Evolutionary conservation across 2,797 vertebrate genomes (phyloP), one percentile per base, ranked within the genome.

Genomic region (Arctocebus calabarensis): DNA sequence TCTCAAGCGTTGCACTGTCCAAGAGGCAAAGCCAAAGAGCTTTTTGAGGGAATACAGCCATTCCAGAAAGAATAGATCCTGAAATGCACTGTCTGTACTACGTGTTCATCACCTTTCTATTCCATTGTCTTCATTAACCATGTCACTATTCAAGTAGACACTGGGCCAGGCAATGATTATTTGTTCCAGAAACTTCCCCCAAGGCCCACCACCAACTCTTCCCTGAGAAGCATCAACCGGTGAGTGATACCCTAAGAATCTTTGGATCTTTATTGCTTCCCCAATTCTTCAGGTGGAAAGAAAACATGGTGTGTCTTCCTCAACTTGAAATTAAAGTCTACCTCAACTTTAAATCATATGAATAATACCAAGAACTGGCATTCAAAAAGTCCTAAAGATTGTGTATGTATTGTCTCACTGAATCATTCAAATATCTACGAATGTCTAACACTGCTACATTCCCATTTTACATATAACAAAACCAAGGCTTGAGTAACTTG

Each of bases 401-500:
- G 61, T 83, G 19, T 52, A 48, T 37, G 52, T 84, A 3, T 75
- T 27, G 9, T 29, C 25, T 81, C 8, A 8, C 3, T 45, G 59
- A 71, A 70, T 75, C 14, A 77, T 79, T 61, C 70, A 77, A 55
- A 17, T 52, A 66, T 59, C n/a, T 75, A 64, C 32, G 11, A 57
- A 74, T 62, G 14, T n/a, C 85, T 55, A 5, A 13, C 3, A 32
- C 5, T 64, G 13, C 25, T 74, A 19, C 37, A 25, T 40, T 43
- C 43, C 61, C 62, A 34, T 70, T 93, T 90, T 78, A 32, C n/a
- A 88, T 62, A 27, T 45, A 34, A 68, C 74, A 75, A 92, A 88
- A 85, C 25, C 11, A 29, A 94, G 75, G 78, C 20, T 55, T 22
- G 7, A 68, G 20, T 2, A 14, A 68, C 25, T n/a, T 45, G 6